These are phyloP conservation scores for Erynnis tages DNA, from an alignment of 2,888 invertebrate genomes.

Conservation along the genomic window DNA sequence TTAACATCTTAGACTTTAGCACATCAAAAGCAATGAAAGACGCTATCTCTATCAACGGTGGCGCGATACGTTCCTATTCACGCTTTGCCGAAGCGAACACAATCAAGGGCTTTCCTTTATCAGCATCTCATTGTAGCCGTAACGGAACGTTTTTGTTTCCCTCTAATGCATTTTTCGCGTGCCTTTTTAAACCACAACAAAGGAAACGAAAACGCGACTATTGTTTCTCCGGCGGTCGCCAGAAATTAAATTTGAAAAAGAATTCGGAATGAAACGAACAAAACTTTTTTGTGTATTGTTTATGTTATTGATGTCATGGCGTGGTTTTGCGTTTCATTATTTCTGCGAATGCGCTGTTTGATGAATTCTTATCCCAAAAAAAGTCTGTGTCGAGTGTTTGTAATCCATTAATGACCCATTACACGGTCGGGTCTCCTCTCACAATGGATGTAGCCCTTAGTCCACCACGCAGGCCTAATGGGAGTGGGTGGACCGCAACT, in stretches of 20 bases:
- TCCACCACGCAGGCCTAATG: no score
- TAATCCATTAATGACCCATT: no score
- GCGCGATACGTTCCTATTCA: conserved; percentile 16
- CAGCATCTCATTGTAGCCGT: conserved; percentile 24
- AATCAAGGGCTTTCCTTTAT: conserved; percentile 25
- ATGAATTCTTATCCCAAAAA: no score
- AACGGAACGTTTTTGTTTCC: conserved; percentile 31
- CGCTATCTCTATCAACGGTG: conserved; percentile 8
- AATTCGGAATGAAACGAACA: conserved; percentile 13
- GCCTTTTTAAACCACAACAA: conserved; percentile 28
- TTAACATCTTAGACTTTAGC: no score
- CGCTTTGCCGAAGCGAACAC: conserved; percentile 5
- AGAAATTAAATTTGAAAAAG: conserved; percentile 26
- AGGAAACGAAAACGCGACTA: conserved; percentile 17
- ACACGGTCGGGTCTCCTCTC: no score
- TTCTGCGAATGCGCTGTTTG: no score
- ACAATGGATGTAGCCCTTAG: no score
- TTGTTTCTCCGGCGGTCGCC: conserved; percentile 20
- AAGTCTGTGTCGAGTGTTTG: no score
- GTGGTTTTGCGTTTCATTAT: no score
- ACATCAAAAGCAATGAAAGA: no score
- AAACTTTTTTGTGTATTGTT: conserved; percentile 13
- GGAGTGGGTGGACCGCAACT: no score
- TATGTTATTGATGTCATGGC: no score
- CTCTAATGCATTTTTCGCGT: conserved; percentile 34